Percentiles rank a stretch among this genome's conserved stretches.
Evolutionary conservation across 1,140 invertebrate species (phyloP).

Genomic region (Piezodorus guildinii): DNA sequence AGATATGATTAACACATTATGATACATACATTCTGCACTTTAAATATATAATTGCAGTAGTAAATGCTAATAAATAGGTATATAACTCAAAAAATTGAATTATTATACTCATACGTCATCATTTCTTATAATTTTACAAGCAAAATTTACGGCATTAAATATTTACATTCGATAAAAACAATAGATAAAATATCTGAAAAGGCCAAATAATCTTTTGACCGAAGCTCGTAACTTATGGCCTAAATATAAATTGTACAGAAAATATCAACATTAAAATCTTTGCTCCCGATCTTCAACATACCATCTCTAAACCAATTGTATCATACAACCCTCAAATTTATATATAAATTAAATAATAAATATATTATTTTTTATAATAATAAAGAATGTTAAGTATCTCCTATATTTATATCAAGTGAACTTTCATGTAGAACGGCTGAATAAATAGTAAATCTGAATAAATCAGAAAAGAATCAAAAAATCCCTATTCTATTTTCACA

Average conservation of each 20-base stretch:
- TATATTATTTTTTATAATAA: constrained; percentile 9
- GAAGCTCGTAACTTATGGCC: constrained; percentile 15
- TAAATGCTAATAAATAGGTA: constrained; percentile 11
- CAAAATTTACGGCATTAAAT: constrained; percentile 14
- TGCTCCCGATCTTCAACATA: constrained; percentile 11
- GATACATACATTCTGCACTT: constrained; percentile 8
- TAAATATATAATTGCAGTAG: constrained; percentile 10
- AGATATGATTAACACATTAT: constrained; percentile 15
- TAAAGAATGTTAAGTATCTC: constrained; percentile 7
- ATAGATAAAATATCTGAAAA: constrained; percentile 14
- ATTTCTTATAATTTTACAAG: constrained; percentile 14
- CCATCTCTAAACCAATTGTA: constrained; percentile 11
- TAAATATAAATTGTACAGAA: constrained; percentile 14
- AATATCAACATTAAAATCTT: constrained; percentile 13
- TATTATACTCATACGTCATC: not conserved
- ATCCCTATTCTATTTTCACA: constrained; percentile 9
- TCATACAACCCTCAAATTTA: constrained; percentile 2
- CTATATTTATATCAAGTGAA: not conserved
- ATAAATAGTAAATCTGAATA: constrained; percentile 10
- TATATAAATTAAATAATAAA: constrained; percentile 17
- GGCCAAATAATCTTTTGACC: constrained; percentile 5
- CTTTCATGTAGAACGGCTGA: not conserved
- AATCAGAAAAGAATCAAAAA: not conserved
- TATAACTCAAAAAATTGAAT: constrained; percentile 5
- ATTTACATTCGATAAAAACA: constrained; percentile 14